Percentiles rank a stretch among this genome's conserved stretches.
These are phyloP conservation scores for Selene dorsalis DNA, from an alignment of 2,797 vertebrate genomes.

Conservation along the genomic window DNA sequence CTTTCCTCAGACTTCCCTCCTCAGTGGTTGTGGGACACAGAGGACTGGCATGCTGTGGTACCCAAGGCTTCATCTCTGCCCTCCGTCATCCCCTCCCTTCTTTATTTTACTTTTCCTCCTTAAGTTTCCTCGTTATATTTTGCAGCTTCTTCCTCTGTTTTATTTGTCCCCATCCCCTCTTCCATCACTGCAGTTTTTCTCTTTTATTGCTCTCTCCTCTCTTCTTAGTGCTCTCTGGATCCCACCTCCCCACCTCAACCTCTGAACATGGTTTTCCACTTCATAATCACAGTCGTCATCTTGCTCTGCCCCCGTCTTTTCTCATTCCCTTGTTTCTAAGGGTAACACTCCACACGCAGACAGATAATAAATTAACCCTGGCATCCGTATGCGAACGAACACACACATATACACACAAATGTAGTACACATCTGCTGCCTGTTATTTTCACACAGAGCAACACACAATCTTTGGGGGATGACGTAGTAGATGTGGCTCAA, in stretches of 20 bases:
- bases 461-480: neutral
- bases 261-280: constrained; percentile 35
- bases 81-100: neutral
- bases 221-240: constrained; percentile 45
- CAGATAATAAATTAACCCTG: neutral
- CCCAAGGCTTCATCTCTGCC: neutral
- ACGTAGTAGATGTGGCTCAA: neutral
- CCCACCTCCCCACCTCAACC: constrained; percentile 10
- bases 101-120: neutral
- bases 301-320: constrained; percentile 17
- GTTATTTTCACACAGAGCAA: constrained; percentile 14
- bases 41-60: neutral
- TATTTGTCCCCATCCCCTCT: constrained; percentile 16
- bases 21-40: neutral
- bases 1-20: neutral
- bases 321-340: constrained; percentile 24
- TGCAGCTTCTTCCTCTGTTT: constrained; percentile 5
- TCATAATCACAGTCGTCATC: constrained; percentile 36
- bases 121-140: constrained; percentile 18
- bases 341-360: constrained; percentile 5
- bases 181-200: constrained; percentile 42
- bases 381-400: constrained; percentile 15
- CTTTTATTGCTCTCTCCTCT: constrained; percentile 56
- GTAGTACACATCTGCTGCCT: neutral
- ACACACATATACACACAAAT: neutral